A percentile compares a stretch with the other conserved stretches of the same genome.
Evolutionary conservation across 2,888 invertebrate genomes (phyloP).

Genomic region (Tubulanus polymorphus): DNA sequence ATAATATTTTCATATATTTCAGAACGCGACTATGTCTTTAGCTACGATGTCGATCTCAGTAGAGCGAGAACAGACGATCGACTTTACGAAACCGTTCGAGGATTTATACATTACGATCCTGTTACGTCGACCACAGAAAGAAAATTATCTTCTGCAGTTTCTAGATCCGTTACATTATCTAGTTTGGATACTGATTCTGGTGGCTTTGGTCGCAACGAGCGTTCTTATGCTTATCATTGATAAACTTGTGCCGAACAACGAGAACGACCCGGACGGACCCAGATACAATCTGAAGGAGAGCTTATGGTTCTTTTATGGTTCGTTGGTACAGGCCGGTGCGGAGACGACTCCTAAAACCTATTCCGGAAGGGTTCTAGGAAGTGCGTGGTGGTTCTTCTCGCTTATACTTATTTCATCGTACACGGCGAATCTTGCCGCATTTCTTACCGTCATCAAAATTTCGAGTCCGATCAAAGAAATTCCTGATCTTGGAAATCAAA

Average conservation of each 20-base stretch:
- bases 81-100: conserved; percentile 95
- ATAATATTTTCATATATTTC: not conserved
- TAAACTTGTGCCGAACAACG: conserved; percentile 70
- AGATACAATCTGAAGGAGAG: not conserved
- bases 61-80: conserved; percentile 84
- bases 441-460: conserved; percentile 50
- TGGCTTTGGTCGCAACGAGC: conserved; percentile 86
- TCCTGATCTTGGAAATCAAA: conserved; percentile 44
- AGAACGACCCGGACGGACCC: not conserved
- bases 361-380: conserved; percentile 43
- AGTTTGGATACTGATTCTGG: conserved; percentile 69
- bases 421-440: conserved; percentile 49
- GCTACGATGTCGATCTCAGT: conserved; percentile 95
- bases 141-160: conserved; percentile 76
- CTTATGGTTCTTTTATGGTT: not conserved
- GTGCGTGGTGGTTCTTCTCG: conserved; percentile 52
- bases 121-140: conserved; percentile 82
- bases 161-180: conserved; percentile 85
- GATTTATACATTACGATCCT: conserved; percentile 92
- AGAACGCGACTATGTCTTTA: conserved; percentile 89
- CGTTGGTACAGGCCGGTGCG: conserved; percentile 62
- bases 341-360: conserved; percentile 39
- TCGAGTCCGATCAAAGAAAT: conserved; percentile 48
- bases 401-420: conserved; percentile 50
- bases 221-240: conserved; percentile 91